phyloP scores from a whole-genome alignment of 2,797 vertebrate genomes.

The Limnodromus scolopaceus region DNA sequence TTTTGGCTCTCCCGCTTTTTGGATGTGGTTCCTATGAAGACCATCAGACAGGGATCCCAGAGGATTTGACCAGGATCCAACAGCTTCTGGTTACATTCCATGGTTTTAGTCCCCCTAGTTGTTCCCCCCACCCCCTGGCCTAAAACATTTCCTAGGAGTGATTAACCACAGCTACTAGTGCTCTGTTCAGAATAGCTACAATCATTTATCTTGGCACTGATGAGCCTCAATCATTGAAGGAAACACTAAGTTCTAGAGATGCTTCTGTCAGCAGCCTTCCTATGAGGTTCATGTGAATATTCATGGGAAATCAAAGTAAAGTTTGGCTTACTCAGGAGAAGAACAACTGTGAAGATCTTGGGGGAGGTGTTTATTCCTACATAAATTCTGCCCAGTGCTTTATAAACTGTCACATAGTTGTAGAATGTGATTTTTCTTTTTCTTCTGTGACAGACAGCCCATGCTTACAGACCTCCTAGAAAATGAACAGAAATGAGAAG shows the following conservation, averaged over 20 bases:
- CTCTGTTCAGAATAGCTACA: neutral
- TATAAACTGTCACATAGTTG: neutral
- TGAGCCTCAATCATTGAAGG: neutral
- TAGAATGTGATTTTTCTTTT: neutral
- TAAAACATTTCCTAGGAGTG: neutral
- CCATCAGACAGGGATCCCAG: neutral
- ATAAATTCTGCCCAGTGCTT: neutral
- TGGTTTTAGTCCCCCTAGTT: neutral
- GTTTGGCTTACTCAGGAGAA: neutral
- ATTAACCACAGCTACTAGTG: neutral
- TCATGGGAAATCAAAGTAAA: neutral
- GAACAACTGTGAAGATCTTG: neutral
- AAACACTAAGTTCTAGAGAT: neutral
- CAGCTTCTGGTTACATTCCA: neutral
- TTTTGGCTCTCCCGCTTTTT: neutral
- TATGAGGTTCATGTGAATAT: neutral
- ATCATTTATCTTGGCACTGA: neutral
- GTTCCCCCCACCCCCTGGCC: neutral
- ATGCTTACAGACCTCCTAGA: neutral
- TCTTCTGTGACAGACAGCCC: neutral
- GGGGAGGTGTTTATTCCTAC: slow-evolving; percentile 3
- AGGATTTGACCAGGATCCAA: accelerated
- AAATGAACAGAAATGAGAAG: neutral
- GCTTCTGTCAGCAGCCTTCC: neutral
- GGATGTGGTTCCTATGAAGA: neutral